Evolutionary conservation across 2,888 invertebrate species (phyloP).

Genomic region (Chloroclysta siterata): DNA sequence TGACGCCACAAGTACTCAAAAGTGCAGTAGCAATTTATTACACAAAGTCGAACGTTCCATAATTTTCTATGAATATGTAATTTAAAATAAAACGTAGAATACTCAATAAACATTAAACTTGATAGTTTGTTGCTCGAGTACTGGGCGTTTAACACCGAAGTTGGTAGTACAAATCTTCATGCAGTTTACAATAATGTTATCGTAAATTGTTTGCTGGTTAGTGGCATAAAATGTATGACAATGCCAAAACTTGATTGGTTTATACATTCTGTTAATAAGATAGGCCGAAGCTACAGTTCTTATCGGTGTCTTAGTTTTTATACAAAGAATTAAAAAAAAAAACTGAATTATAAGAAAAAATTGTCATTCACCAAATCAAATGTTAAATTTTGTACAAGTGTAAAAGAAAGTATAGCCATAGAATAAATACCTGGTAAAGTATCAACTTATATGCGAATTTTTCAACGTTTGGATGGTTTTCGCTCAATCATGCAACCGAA

Average conservation of each 20-base stretch:
- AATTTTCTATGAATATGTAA: slow-evolving; percentile 62
- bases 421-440: no score
- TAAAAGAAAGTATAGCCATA: no score
- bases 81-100: slow-evolving; percentile 53
- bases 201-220: slow-evolving; percentile 17
- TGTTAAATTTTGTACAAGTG: no score
- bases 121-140: slow-evolving; percentile 45
- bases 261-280: slow-evolving; percentile 5
- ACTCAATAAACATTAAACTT: slow-evolving; percentile 53
- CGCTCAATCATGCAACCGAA: no score
- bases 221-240: slow-evolving; percentile 14
- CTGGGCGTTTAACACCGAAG: slow-evolving; percentile 34
- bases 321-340: neutral
- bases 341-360: no score
- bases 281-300: neutral
- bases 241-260: slow-evolving; percentile 16
- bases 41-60: slow-evolving; percentile 49
- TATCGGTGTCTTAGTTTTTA: neutral
- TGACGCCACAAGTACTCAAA: slow-evolving; percentile 44
- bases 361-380: no score
- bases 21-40: slow-evolving; percentile 48
- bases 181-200: slow-evolving; percentile 21
- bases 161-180: slow-evolving; percentile 36
- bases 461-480: no score
- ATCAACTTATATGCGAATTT: no score